A percentile compares a stretch with the other conserved stretches of the same genome.
Evolutionary conservation across 2,888 invertebrate genomes (phyloP).

Genomic region (Rhingia rostrata): DNA sequence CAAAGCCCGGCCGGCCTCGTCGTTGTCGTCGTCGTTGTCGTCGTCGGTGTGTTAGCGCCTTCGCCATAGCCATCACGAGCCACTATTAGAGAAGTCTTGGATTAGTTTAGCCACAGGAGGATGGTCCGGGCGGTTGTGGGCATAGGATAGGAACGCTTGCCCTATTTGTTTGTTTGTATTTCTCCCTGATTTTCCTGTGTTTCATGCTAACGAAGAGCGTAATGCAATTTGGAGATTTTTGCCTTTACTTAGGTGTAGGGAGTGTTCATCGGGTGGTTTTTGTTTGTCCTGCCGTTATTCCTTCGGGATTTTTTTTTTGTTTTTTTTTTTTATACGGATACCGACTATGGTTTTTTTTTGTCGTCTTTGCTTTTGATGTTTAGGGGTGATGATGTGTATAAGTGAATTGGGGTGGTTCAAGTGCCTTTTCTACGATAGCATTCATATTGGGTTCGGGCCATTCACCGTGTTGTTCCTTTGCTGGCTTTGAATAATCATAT

Average conservation of each 20-base stretch:
- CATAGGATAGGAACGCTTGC: not conserved
- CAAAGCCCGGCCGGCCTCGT: conserved; percentile 24
- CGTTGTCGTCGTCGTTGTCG: conserved; percentile 17
- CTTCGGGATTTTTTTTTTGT: conserved; percentile 38
- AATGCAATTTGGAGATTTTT: conserved; percentile 72
- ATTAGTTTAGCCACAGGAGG: conserved; percentile 54
- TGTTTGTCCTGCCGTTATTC: conserved; percentile 8
- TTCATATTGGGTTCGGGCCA: not conserved
- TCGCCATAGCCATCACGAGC: conserved; percentile 19
- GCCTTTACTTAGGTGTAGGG: conserved; percentile 12
- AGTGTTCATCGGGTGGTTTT: conserved; percentile 9
- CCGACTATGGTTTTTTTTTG: conserved; percentile 51
- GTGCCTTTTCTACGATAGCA: conserved; percentile 44
- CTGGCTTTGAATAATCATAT: conserved; percentile 70
- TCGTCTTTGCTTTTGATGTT: conserved; percentile 70
- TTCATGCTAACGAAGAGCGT: conserved; percentile 68
- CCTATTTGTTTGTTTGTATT: conserved; percentile 8
- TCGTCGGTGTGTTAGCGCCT: conserved; percentile 3
- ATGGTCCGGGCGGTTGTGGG: conserved; percentile 4
- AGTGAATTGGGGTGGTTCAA: conserved; percentile 72
- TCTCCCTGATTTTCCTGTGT: conserved; percentile 20
- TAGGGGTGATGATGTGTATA: conserved; percentile 73
- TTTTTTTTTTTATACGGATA: conserved; percentile 24
- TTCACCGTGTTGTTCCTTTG: conserved; percentile 21
- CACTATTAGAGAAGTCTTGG: conserved; percentile 59